phyloP scores from a whole-genome alignment of 2,113 vertebrate species.

The Mugil cephalus region DNA sequence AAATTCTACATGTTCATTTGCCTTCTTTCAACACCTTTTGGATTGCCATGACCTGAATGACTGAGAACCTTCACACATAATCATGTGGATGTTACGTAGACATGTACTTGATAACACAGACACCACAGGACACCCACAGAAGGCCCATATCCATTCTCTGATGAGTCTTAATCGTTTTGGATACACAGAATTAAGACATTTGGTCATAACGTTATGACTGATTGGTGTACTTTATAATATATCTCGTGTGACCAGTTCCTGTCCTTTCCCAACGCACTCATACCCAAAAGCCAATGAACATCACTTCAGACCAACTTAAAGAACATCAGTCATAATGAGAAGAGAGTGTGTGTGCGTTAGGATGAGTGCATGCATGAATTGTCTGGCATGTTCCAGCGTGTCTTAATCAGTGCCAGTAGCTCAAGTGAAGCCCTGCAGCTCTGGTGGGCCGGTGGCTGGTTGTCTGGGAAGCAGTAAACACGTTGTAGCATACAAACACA shows the following conservation, averaged over 20 bases:
- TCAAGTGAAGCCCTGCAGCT: conserved; percentile 46
- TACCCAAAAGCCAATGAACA: conserved; percentile 4
- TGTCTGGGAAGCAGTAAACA: conserved; percentile 51
- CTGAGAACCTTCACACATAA: too few relatives aligned
- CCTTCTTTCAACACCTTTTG: too few relatives aligned
- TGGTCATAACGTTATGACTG: too few relatives aligned
- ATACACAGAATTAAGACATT: too few relatives aligned
- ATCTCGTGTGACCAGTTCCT: neutral
- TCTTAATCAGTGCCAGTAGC: conserved; percentile 61
- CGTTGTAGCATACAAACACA: conserved; percentile 46
- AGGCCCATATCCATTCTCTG: too few relatives aligned
- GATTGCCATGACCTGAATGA: too few relatives aligned
- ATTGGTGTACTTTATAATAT: too few relatives aligned
- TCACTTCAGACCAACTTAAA: neutral
- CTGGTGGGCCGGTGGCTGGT: conserved; percentile 42
- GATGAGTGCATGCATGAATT: conserved; percentile 33
- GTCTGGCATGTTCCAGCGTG: conserved; percentile 37
- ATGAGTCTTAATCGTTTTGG: too few relatives aligned
- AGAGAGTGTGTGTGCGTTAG: neutral
- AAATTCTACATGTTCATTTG: too few relatives aligned
- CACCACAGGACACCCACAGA: too few relatives aligned
- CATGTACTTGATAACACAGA: too few relatives aligned
- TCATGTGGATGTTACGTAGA: too few relatives aligned
- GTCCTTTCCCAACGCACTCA: neutral
- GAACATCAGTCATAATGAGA: conserved; percentile 2